A percentile compares a stretch with the other conserved stretches of the same genome.
Conservation (phyloP, 1,140 invertebrate genomes). For the Meloidogyne hapla region DNA sequence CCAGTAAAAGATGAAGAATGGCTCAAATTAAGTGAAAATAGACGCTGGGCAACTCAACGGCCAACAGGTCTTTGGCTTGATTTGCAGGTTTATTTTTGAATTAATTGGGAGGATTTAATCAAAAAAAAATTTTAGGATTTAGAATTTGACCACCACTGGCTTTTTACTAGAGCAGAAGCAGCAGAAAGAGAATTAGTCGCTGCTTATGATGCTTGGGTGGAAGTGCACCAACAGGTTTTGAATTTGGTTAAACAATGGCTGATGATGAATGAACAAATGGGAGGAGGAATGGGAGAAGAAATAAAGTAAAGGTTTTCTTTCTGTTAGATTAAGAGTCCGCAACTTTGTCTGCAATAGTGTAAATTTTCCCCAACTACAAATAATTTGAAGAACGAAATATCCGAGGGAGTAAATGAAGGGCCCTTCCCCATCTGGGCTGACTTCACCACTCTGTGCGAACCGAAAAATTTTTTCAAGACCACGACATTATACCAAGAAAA, state of each 20-base stretch:
- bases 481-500: too few relatives aligned
- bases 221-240: constrained; percentile 18
- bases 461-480: too few relatives aligned
- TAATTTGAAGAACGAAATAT: too few relatives aligned
- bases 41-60: not conserved
- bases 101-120: too few relatives aligned
- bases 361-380: too few relatives aligned
- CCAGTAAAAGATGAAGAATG: not conserved
- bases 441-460: too few relatives aligned
- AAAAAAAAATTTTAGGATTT: constrained; percentile 6
- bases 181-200: constrained; percentile 1
- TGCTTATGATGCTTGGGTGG: constrained; percentile 20
- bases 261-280: not conserved
- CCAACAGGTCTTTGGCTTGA: not conserved
- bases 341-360: too few relatives aligned
- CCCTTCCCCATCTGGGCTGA: too few relatives aligned
- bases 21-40: not conserved
- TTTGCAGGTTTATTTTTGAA: not conserved
- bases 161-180: constrained; percentile 31
- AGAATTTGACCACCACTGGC: constrained; percentile 51
- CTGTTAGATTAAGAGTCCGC: too few relatives aligned
- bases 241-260: constrained; percentile 18
- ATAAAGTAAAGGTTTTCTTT: too few relatives aligned
- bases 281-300: too few relatives aligned
- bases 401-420: too few relatives aligned